These are phyloP conservation scores for Aegithalos caudatus DNA, from an alignment of 2,113 vertebrate genomes.

Conservation along the genomic window DNA sequence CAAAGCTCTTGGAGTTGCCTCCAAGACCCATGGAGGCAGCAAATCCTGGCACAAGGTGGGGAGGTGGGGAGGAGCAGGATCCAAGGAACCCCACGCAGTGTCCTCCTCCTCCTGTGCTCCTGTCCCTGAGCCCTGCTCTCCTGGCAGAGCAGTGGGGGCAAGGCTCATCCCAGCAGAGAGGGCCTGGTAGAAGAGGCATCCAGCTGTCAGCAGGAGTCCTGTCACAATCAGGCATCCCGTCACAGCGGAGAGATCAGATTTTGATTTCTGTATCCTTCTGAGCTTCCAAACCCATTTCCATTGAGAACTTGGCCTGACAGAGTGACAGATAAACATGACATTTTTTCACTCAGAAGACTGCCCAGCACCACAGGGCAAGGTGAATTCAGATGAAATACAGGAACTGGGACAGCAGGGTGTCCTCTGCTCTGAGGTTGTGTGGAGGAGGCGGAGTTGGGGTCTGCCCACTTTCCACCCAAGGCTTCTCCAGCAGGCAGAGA, in stretches of 20 bases:
- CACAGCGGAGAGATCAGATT: not conserved
- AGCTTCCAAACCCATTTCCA: not conserved
- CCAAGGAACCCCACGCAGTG: accelerated
- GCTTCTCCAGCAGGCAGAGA: not conserved
- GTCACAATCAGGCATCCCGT: not conserved
- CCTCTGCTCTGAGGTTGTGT: accelerated
- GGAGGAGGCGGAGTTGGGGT: not conserved
- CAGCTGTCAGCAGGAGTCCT: not conserved
- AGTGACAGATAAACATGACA: not conserved
- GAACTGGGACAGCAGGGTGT: not conserved
- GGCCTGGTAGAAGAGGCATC: not conserved
- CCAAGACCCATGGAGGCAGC: not conserved
- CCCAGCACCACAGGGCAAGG: not conserved
- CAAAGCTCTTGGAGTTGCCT: not conserved
- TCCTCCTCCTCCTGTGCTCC: not conserved
- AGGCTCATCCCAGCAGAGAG: not conserved
- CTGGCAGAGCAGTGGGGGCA: accelerated
- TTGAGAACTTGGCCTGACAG: not conserved
- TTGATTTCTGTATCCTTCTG: not conserved
- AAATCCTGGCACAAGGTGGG: not conserved
- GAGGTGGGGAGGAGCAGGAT: not conserved
- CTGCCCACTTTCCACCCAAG: not conserved
- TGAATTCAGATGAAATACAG: not conserved
- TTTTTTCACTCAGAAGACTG: not conserved
- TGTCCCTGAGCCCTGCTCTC: not conserved